Evolutionary conservation across 2,113 vertebrate genomes (phyloP), one percentile per base, ranked within the genome.

Genomic region (Nothoprocta perdicaria): DNA sequence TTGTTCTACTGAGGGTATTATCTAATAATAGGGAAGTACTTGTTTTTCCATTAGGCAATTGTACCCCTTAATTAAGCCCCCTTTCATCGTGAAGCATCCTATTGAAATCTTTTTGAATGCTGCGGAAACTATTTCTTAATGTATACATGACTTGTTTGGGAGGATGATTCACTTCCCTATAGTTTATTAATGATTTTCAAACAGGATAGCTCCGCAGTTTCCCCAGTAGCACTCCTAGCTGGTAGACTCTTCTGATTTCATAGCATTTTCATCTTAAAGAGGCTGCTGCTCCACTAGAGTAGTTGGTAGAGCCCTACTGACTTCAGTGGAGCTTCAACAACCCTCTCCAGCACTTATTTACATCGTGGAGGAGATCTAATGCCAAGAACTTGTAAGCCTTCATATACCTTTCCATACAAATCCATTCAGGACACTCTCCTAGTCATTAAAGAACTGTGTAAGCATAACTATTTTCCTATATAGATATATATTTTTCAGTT

Each of bases 1-100:
- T 41, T 82, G 60, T 88, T 90, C 68, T 57, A 12, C 41, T 27
- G 41, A 40, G 86, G 24, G 35, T 58, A 15, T 45, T 74, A 14
- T 46, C 43, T 46, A 60, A 86, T 76, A 87, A 89, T 27, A 81
- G 16, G 55, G 38, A 91, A 93, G 26, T 14, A 69, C 38, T 89
- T 87, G 46, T 45, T 80, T 71, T 77, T 38, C n/a, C 26, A 74
- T 91, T 84, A 45, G 62, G n/a, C 79, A 91, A 88, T 76, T 77
- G 40, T 79, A 40, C 10, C 45, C 3, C 3, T 83, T 92, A 89
- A 95, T 96, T 95, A 90, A 93, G 81, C 75, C 43, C 53, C 16
- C 8, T 84, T 80, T 91, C 81, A 84, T 91, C 15, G 3, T 69
- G 38, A 88, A 46, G 5, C 43, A 27, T 71, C 68, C 58, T 66